These are phyloP conservation scores for Conomelus anceps DNA, from an alignment of 2,888 invertebrate species.

Conservation along the genomic window DNA sequence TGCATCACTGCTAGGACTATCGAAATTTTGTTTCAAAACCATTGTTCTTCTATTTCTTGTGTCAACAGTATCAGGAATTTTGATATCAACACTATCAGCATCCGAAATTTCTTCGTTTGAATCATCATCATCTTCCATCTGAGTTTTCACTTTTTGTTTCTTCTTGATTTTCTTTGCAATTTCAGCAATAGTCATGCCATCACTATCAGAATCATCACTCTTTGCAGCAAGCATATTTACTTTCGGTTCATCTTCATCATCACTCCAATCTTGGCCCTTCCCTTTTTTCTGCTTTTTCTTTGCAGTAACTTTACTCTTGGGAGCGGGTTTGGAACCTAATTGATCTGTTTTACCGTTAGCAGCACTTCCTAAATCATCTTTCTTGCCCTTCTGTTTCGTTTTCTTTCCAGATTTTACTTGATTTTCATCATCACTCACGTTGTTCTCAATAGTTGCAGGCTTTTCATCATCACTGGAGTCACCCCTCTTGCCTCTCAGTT, in stretches of 20 bases:
- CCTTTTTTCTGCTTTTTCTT: conserved; percentile 52
- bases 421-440: conserved; percentile 40
- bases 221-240: conserved; percentile 36
- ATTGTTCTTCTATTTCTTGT: conserved; percentile 21
- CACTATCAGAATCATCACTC: conserved; percentile 29
- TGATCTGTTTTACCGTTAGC: neutral
- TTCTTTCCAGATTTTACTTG: conserved; percentile 24
- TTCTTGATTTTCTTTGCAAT: conserved; percentile 27
- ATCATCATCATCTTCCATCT: conserved; percentile 28
- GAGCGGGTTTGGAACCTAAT: conserved; percentile 10
- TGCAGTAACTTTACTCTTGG: conserved; percentile 41
- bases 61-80: conserved; percentile 25
- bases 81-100: conserved; percentile 39
- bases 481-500: conserved; percentile 27
- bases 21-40: neutral
- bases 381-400: conserved; percentile 40
- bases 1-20: conserved; percentile 30
- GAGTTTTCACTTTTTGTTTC: conserved; percentile 30
- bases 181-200: neutral
- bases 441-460: conserved; percentile 39
- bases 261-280: conserved; percentile 49
- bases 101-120: conserved; percentile 19
- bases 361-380: conserved; percentile 37
- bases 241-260: conserved; percentile 48
- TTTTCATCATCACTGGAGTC: conserved; percentile 38